Evolutionary conservation across 2,113 vertebrate species (phyloP).

Genomic region (Syngnathoides biaculeatus): DNA sequence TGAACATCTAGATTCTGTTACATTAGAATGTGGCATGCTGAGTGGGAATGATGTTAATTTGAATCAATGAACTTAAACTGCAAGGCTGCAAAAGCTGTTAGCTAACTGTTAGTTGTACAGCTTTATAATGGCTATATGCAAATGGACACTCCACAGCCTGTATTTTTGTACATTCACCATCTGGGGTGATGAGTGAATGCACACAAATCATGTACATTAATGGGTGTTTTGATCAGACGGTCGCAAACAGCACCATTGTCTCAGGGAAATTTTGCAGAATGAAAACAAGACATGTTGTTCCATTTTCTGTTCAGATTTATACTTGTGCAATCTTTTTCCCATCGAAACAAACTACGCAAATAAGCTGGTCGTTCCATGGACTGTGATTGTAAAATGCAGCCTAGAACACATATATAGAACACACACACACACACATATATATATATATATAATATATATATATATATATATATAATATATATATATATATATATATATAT

Average conservation of each 20-base stretch:
- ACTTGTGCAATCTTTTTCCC: neutral
- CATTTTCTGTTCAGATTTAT: neutral
- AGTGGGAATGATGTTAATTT: neutral
- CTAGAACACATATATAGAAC: too few relatives aligned
- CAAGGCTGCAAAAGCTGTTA: neutral
- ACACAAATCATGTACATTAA: neutral
- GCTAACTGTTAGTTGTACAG: neutral
- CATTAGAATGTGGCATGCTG: neutral
- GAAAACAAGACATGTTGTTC: neutral
- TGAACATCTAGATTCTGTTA: neutral
- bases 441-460: too few relatives aligned
- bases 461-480: too few relatives aligned
- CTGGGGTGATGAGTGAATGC: neutral
- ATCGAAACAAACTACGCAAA: neutral
- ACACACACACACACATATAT: too few relatives aligned
- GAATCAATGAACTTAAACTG: neutral
- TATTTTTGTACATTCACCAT: neutral
- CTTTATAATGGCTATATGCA: neutral
- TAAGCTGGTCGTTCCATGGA: neutral
- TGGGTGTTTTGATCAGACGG: neutral
- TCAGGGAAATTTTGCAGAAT: neutral
- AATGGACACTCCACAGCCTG: neutral
- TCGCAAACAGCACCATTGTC: neutral
- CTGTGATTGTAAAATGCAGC: neutral
- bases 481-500: too few relatives aligned